phyloP scores from a whole-genome alignment of 2,113 vertebrate species.

The Dicentrarchus labrax region DNA sequence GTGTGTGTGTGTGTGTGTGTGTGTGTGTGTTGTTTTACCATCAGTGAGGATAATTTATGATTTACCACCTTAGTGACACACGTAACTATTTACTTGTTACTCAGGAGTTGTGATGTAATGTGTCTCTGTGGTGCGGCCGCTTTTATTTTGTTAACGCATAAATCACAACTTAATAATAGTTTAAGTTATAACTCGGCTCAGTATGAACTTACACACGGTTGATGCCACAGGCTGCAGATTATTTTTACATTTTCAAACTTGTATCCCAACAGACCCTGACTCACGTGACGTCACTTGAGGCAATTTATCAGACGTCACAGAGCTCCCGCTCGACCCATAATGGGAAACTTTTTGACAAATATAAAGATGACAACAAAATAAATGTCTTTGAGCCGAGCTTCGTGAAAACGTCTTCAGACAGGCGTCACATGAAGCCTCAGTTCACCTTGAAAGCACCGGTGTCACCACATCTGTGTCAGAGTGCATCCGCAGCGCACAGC shows the following conservation, averaged over 20 bases:
- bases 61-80: too few species aligned
- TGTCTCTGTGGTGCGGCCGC: too few species aligned
- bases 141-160: too few species aligned
- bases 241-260: background rate
- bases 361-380: background rate
- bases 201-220: too few species aligned
- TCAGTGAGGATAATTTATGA: too few species aligned
- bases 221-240: too few species aligned
- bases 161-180: too few species aligned
- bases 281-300: background rate
- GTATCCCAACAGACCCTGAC: background rate
- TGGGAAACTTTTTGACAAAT: background rate
- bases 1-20: too few species aligned
- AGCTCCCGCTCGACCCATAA: background rate
- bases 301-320: background rate
- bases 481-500: slow-evolving; percentile 13
- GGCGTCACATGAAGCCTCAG: background rate
- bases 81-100: too few species aligned
- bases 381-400: background rate
- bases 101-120: too few species aligned
- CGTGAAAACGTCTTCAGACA: slow-evolving; percentile 6
- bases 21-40: too few species aligned
- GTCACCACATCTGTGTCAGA: slow-evolving; percentile 7
- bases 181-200: too few species aligned
- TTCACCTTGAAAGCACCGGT: slow-evolving; percentile 25